Conservation (phyloP, 2,888 invertebrate genomes). For the Platynereis dumerilii region DNA sequence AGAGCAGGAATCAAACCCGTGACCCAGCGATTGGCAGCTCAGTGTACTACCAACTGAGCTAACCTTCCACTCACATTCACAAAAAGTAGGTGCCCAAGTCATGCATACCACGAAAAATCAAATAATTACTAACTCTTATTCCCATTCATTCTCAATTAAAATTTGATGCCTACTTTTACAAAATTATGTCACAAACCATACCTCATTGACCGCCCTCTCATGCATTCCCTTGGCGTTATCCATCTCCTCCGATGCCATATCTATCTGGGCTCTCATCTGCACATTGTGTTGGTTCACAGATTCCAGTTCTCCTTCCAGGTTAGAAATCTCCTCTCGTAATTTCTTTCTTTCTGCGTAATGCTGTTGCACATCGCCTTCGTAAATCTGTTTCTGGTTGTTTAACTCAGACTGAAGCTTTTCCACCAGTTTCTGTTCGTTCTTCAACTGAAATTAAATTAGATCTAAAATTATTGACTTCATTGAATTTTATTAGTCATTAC, state of each 20-base stretch:
- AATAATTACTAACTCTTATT: too few relatives aligned
- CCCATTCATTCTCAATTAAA: too few relatives aligned
- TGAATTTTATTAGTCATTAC: too few relatives aligned
- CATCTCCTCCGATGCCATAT: constrained; percentile 47
- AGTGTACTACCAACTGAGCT: too few relatives aligned
- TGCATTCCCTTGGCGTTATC: constrained; percentile 33
- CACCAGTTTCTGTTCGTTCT: constrained; percentile 52
- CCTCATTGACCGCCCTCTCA: constrained; percentile 26
- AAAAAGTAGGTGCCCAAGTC: too few relatives aligned
- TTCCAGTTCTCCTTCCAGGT: constrained; percentile 43
- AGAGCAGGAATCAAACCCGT: too few relatives aligned
- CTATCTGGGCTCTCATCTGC: constrained; percentile 45
- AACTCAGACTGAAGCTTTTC: constrained; percentile 57
- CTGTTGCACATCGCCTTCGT: constrained; percentile 50
- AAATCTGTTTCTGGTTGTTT: constrained; percentile 44
- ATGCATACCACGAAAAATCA: too few relatives aligned
- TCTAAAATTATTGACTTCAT: not conserved
- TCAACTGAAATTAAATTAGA: constrained; percentile 41
- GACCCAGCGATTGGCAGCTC: too few relatives aligned
- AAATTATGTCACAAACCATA: too few relatives aligned
- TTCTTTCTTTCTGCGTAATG: constrained; percentile 50
- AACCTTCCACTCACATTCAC: too few relatives aligned
- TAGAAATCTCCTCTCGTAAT: constrained; percentile 44
- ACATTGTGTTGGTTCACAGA: constrained; percentile 45
- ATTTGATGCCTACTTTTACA: too few relatives aligned